phyloP scores from a whole-genome alignment of 1,140 invertebrate species.

The Neodiprion virginianus region DNA sequence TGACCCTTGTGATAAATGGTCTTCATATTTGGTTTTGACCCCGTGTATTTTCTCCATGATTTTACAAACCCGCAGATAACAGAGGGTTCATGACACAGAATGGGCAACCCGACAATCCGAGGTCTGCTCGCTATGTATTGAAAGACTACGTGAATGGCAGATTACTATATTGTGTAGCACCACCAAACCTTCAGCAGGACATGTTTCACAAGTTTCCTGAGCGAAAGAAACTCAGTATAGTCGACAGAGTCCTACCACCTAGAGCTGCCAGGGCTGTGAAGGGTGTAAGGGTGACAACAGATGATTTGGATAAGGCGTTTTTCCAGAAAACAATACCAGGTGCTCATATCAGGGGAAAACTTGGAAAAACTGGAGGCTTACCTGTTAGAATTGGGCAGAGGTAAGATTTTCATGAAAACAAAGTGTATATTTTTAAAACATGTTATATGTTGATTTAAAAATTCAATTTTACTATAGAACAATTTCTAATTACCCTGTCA shows the following conservation, averaged over 20 bases:
- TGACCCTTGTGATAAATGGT: slow-evolving; percentile 14
- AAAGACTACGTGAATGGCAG: slow-evolving; percentile 95
- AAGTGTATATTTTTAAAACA: slow-evolving; percentile 28
- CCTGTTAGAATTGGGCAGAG: slow-evolving; percentile 21
- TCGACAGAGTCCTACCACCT: slow-evolving; percentile 57
- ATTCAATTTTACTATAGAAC: slow-evolving; percentile 2
- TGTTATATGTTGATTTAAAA: slow-evolving; percentile 40
- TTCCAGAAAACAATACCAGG: slow-evolving; percentile 59
- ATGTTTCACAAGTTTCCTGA: slow-evolving; percentile 72
- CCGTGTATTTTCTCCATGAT: slow-evolving; percentile 26
- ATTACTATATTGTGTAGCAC: slow-evolving; percentile 84
- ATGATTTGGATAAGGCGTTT: slow-evolving; percentile 67
- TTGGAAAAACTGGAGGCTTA: slow-evolving; percentile 41
- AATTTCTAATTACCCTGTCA: neutral
- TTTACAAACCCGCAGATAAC: slow-evolving; percentile 69
- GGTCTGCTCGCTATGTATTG: slow-evolving; percentile 86
- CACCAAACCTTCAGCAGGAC: slow-evolving; percentile 75
- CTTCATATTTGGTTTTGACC: slow-evolving; percentile 20
- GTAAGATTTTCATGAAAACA: slow-evolving; percentile 30
- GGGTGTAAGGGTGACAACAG: slow-evolving; percentile 52
- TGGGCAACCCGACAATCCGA: slow-evolving; percentile 91
- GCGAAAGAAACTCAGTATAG: slow-evolving; percentile 46
- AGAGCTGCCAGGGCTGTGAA: slow-evolving; percentile 64
- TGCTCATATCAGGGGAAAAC: slow-evolving; percentile 61
- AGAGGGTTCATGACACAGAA: slow-evolving; percentile 96